These are phyloP conservation scores for Limenitis camilla DNA, from an alignment of 2,888 invertebrate genomes.

Conservation along the genomic window DNA sequence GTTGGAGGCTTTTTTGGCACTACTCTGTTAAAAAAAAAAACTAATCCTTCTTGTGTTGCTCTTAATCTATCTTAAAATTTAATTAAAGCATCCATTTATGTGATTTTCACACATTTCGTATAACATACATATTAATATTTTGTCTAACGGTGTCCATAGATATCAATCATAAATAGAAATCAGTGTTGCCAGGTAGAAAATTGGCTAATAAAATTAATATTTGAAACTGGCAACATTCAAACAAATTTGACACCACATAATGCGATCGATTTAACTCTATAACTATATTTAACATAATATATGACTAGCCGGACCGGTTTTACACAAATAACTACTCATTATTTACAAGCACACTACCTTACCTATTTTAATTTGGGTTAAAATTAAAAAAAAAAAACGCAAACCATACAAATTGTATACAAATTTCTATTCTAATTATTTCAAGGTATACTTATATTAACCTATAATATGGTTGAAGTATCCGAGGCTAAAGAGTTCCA, in stretches of 20 bases:
- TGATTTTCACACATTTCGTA: conserved; percentile 47
- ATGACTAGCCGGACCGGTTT: conserved; percentile 50
- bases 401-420: too few relatives aligned
- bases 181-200: conserved; percentile 6
- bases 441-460: conserved; percentile 1
- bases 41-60: conserved; percentile 31
- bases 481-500: too few relatives aligned
- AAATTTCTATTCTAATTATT: background rate
- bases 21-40: conserved; percentile 46
- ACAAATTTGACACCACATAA: too few relatives aligned
- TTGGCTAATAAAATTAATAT: conserved; percentile 10
- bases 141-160: conserved; percentile 18
- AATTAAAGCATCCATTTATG: conserved; percentile 69
- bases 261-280: conserved; percentile 19
- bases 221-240: background rate
- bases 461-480: too few relatives aligned
- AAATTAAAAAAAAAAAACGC: background rate
- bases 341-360: conserved; percentile 59
- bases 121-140: conserved; percentile 24
- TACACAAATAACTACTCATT: conserved; percentile 62
- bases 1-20: conserved; percentile 41
- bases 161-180: background rate
- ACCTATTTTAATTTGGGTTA: conserved; percentile 3
- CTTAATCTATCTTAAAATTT: conserved; percentile 62
- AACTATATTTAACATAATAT: conserved; percentile 38